Percentiles rank a stretch among this genome's conserved stretches.
These are phyloP conservation scores for Tenthredo livida DNA, from an alignment of 2,888 invertebrate species.

Conservation along the genomic window DNA sequence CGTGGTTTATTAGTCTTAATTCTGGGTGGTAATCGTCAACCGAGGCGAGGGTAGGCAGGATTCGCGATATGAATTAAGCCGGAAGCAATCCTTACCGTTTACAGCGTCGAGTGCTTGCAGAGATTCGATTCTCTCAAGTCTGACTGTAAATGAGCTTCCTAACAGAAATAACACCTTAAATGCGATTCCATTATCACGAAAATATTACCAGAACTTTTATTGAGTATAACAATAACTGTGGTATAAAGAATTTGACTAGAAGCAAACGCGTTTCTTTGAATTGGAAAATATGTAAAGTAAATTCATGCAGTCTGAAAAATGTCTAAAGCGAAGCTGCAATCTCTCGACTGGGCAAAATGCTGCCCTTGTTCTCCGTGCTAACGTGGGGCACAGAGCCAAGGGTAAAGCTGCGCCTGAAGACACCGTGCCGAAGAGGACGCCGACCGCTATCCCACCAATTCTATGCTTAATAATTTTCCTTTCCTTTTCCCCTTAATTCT, in stretches of 20 bases:
- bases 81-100: neutral
- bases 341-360: conserved; percentile 16
- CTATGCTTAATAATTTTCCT: neutral
- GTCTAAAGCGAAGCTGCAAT: neutral
- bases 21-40: neutral
- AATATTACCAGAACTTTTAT: neutral
- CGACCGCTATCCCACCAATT: conserved; percentile 21
- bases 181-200: neutral
- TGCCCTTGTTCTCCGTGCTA: neutral
- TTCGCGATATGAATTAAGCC: neutral
- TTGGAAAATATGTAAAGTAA: neutral
- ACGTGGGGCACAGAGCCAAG: conserved; percentile 5
- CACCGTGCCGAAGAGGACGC: conserved; percentile 12
- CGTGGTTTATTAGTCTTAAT: neutral
- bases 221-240: neutral
- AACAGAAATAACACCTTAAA: neutral
- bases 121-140: neutral
- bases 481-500: neutral
- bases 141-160: neutral
- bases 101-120: conserved; percentile 28
- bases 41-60: conserved; percentile 27
- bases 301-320: too few species aligned
- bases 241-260: neutral
- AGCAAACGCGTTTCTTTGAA: neutral
- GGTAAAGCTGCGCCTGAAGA: conserved; percentile 24